Evolutionary conservation across 2,888 invertebrate genomes (phyloP), one percentile per base, ranked within the genome.

Genomic region (Xanthia icteritia): DNA sequence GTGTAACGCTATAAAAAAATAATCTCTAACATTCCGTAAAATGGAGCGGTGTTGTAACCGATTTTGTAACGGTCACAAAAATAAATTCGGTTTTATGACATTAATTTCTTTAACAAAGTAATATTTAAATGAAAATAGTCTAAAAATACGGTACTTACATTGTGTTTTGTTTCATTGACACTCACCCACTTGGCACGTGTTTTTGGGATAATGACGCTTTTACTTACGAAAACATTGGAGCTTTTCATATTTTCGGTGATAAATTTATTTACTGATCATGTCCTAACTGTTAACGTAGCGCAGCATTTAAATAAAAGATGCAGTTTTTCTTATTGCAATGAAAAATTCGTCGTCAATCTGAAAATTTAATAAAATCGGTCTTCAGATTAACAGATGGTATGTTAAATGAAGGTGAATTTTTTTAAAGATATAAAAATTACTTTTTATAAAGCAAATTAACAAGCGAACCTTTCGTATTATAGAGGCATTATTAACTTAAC

Each of bases 111-210:
- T 81, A 64, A 85, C 82, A 81, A 82, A 83, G 81, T 75, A 83
- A 69, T 81, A 79, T 88, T 89, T 85, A 83, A 86, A 89, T 73
- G 56, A 82, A 85, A 85, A 85, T 76, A 17, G 61, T 77, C 88
- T 88, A 90, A 89, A 90, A 88, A 91, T 91, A 92, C 79, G 61
- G 60, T 60, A 86, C 51, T 8, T 51, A 51, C 90, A 89, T 89
- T 88, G 86, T 90, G 89, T 91, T 89, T 87, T 89, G 88, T 91
- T 87, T 86, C 91, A 89, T 94, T 95, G 94, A 95, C 94, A 94
- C 93, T 96, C 95, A 95, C 96, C 95, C 90, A 96, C 93, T 96
- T 96, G 96, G 96, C 96, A 95, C 91, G 68, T 86, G 81, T 84
- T 78, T 88, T 88, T 76, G 77, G 83, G 73, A 87, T 84, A 86